phyloP scores from a whole-genome alignment of 2,113 vertebrate genomes.

The Corvus hawaiiensis region DNA sequence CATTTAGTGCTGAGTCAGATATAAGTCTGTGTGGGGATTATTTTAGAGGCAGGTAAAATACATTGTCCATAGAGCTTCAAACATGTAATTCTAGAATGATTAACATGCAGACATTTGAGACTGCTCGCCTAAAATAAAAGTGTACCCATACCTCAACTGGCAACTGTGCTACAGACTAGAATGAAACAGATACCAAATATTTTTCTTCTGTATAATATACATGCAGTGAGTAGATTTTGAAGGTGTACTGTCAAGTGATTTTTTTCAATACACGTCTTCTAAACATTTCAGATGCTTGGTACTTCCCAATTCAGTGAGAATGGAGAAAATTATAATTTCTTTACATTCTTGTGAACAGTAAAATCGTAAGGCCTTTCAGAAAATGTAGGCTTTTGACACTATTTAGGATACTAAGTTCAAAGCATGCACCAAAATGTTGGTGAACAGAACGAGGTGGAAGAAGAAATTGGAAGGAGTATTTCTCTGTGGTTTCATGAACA shows the following conservation, averaged over 20 bases:
- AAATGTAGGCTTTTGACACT: not conserved
- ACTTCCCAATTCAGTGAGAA: not conserved
- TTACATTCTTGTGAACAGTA: not conserved
- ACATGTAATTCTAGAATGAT: not conserved
- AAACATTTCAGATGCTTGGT: not conserved
- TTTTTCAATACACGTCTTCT: not conserved
- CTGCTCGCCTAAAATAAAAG: conserved; percentile 41
- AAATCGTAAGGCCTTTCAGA: not conserved
- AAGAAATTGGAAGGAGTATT: not conserved
- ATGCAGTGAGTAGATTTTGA: not conserved
- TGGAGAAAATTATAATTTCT: not conserved
- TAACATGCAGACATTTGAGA: conserved; percentile 31
- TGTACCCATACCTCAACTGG: not conserved
- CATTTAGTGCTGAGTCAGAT: not conserved
- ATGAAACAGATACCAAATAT: not conserved
- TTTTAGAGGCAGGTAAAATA: conserved; percentile 9
- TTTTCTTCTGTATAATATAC: not conserved
- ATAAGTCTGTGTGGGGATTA: not conserved
- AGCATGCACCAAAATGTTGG: not conserved
- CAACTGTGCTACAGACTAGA: not conserved
- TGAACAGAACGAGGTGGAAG: not conserved
- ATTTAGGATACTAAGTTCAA: not conserved
- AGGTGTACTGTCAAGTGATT: not conserved
- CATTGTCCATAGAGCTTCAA: not conserved
- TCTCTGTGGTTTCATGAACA: not conserved